Percentiles rank a stretch among this genome's conserved stretches.
Evolutionary conservation across 2,888 invertebrate species (phyloP).

Genomic region (Meta bourneti): DNA sequence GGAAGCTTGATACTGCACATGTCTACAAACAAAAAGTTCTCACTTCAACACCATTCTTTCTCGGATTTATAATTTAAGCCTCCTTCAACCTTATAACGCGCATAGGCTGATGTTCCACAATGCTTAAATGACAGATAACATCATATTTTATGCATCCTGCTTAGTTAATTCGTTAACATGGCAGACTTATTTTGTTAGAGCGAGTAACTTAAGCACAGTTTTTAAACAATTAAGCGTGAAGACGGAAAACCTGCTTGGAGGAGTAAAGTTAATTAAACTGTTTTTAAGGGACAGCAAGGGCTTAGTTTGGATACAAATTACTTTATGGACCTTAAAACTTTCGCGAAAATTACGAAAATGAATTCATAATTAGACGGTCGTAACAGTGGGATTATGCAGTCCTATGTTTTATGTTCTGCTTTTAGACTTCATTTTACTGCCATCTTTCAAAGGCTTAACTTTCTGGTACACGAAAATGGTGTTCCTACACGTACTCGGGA

Average conservation of each 20-base stretch:
- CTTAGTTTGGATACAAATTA: conserved; percentile 48
- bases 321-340: conserved; percentile 47
- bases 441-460: conserved; percentile 35
- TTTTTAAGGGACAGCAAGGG: conserved; percentile 24
- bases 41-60: no score
- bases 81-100: neutral
- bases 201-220: conserved; percentile 2
- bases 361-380: conserved; percentile 57
- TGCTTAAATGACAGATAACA: neutral
- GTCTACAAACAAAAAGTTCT: no score
- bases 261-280: conserved; percentile 57
- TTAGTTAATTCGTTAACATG: conserved; percentile 12
- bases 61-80: neutral
- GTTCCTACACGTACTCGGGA: neutral
- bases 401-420: conserved; percentile 25
- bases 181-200: conserved; percentile 3
- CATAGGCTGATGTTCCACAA: neutral
- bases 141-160: neutral
- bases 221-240: conserved; percentile 26
- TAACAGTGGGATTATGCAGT: conserved; percentile 16
- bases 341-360: conserved; percentile 45
- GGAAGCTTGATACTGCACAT: no score
- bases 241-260: neutral
- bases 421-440: conserved; percentile 12
- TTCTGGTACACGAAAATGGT: neutral